These are phyloP conservation scores for Callorhinus ursinus DNA, from an alignment of 2,113 vertebrate species.

Conservation along the genomic window DNA sequence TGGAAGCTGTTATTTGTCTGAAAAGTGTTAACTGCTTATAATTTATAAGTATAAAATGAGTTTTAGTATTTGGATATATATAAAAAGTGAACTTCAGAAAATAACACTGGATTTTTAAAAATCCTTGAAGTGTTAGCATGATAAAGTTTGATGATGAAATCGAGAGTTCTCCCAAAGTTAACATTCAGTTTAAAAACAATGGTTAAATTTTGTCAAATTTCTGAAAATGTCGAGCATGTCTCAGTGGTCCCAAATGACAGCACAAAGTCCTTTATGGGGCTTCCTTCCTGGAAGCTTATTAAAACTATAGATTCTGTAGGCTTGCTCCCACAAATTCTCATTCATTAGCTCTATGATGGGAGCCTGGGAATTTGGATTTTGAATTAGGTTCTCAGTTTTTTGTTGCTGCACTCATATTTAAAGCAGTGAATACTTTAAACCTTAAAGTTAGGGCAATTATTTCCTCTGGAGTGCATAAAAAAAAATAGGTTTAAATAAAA, in stretches of 20 bases:
- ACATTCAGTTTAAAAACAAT: slow-evolving; percentile 49
- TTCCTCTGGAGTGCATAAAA: slow-evolving; percentile 14
- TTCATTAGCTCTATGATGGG: background rate
- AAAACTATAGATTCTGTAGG: background rate
- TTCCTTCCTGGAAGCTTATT: background rate
- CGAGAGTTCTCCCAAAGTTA: background rate
- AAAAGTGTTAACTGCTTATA: background rate
- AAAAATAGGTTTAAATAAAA: slow-evolving; percentile 22
- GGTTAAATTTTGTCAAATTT: slow-evolving; percentile 44
- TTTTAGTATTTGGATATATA: background rate
- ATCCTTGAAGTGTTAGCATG: slow-evolving; percentile 14
- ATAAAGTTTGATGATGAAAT: slow-evolving; percentile 26
- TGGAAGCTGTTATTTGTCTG: background rate
- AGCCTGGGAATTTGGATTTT: background rate
- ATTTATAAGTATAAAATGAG: slow-evolving; percentile 31
- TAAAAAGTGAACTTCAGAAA: background rate
- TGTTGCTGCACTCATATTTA: background rate
- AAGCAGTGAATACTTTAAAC: background rate
- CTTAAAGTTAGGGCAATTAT: background rate
- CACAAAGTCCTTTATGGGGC: background rate
- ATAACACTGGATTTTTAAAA: background rate
- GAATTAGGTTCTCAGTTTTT: slow-evolving; percentile 30
- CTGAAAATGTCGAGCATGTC: background rate
- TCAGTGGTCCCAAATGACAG: slow-evolving; percentile 6
- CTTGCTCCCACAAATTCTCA: background rate